Conservation (phyloP, 2,888 invertebrate genomes). For the Sialis fuliginosa region DNA sequence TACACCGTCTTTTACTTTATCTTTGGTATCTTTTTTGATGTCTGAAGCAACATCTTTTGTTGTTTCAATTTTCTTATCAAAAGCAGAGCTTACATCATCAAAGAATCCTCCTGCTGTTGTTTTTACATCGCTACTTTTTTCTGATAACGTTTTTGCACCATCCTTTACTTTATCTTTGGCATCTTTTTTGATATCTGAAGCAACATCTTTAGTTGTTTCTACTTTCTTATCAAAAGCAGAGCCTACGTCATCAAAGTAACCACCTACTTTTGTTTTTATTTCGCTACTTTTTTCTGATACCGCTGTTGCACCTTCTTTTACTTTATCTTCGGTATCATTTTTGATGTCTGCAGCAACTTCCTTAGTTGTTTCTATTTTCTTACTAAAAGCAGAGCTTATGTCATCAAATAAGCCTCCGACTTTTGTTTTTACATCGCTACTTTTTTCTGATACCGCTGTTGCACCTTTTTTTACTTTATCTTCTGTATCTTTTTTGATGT, state of each 20-base stretch:
- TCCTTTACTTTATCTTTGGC: not conserved
- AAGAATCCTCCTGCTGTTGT: not conserved
- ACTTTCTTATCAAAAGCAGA: not conserved
- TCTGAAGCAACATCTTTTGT: constrained; percentile 6
- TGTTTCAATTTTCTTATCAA: not conserved
- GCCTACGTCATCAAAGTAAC: not conserved
- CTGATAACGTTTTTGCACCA: not conserved
- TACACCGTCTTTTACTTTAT: constrained; percentile 10
- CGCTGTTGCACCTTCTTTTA: constrained; percentile 9
- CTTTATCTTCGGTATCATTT: constrained; percentile 7
- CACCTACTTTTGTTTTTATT: constrained; percentile 6
- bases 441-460: too few species aligned
- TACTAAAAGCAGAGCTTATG: too few species aligned
- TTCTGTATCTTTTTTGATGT: too few species aligned
- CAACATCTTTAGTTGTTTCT: not conserved
- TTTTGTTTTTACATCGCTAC: too few species aligned
- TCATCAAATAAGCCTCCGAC: too few species aligned
- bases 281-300: constrained; percentile 3
- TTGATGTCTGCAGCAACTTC: constrained; percentile 9
- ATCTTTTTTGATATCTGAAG: not conserved
- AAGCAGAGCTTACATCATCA: not conserved
- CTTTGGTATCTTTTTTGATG: constrained; percentile 12
- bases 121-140: not conserved
- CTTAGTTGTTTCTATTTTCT: constrained; percentile 11
- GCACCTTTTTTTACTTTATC: too few species aligned